Conservation (phyloP, 2,888 invertebrate species). For the Oligia latruncula region DNA sequence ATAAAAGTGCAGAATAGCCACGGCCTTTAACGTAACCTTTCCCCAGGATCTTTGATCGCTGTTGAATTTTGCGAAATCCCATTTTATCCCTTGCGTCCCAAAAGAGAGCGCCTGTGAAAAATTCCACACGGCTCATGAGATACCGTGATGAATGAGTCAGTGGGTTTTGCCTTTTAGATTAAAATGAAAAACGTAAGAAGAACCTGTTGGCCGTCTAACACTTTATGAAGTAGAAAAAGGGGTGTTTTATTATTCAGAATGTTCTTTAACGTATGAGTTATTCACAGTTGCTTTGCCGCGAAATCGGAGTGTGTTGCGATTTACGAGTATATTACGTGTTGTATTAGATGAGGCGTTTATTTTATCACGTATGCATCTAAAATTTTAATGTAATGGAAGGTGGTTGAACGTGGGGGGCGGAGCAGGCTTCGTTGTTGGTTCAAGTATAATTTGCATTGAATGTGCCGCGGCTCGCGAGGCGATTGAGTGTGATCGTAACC, state of each 20-base stretch:
- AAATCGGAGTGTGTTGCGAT: conserved; percentile 20
- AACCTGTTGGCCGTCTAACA: conserved; percentile 64
- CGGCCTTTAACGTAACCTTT: conserved; percentile 45
- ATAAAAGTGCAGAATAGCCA: conserved; percentile 52
- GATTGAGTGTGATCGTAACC: conserved; percentile 56
- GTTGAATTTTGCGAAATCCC: conserved; percentile 60
- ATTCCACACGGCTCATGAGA: conserved; percentile 65
- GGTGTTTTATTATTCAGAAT: conserved; percentile 63
- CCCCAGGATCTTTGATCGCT: conserved; percentile 59
- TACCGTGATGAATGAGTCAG: conserved; percentile 69
- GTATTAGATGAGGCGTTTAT: conserved; percentile 49
- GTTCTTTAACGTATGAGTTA: conserved; percentile 54
- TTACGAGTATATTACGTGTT: conserved; percentile 10
- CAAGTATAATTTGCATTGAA: conserved; percentile 75
- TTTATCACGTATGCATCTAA: conserved; percentile 35
- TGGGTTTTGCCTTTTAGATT: conserved; percentile 69
- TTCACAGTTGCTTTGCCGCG: conserved; percentile 42
- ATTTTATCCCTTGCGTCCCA: conserved; percentile 64
- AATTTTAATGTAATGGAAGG: conserved; percentile 57
- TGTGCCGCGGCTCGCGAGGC: conserved; percentile 59
- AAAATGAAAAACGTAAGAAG: conserved; percentile 67
- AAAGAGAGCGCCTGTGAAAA: conserved; percentile 61
- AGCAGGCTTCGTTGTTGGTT: conserved; percentile 53
- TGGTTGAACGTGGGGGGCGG: conserved; percentile 51
- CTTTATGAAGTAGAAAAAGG: conserved; percentile 67